phyloP scores from a whole-genome alignment of 2,797 vertebrate species.

The Australoheros facetus region DNA sequence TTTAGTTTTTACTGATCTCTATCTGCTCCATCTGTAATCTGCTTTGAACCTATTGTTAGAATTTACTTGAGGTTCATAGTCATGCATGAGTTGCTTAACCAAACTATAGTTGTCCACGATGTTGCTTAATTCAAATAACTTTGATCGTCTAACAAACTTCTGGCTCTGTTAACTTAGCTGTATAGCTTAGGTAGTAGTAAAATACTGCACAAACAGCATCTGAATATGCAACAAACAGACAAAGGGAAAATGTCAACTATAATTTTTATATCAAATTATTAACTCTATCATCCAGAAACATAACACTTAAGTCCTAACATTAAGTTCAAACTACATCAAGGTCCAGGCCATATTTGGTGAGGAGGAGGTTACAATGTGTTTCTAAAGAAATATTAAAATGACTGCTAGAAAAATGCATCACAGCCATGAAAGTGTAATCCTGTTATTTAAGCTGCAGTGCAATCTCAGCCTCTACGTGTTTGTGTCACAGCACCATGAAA shows the following conservation, averaged over 20 bases:
- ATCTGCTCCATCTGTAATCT: slow-evolving; percentile 3
- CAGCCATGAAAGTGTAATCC: slow-evolving; percentile 14
- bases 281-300: too few species aligned
- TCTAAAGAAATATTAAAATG: slow-evolving; percentile 8
- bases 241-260: too few species aligned
- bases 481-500: slow-evolving; percentile 59
- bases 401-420: slow-evolving; percentile 12
- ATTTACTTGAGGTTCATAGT: not conserved
- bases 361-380: not conserved
- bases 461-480: slow-evolving; percentile 33
- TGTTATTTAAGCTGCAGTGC: slow-evolving; percentile 45
- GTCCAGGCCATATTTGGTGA: not conserved
- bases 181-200: not conserved
- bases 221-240: not conserved
- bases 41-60: not conserved
- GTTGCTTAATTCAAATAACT: not conserved
- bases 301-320: too few species aligned
- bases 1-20: slow-evolving; percentile 25
- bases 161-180: not conserved
- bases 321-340: too few species aligned
- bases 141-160: not conserved
- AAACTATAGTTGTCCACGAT: not conserved
- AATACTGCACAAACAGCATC: not conserved
- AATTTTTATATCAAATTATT: too few species aligned
- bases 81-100: not conserved